phyloP scores from a whole-genome alignment of 2,797 vertebrate genomes.

The Sebastolobus alascanus region DNA sequence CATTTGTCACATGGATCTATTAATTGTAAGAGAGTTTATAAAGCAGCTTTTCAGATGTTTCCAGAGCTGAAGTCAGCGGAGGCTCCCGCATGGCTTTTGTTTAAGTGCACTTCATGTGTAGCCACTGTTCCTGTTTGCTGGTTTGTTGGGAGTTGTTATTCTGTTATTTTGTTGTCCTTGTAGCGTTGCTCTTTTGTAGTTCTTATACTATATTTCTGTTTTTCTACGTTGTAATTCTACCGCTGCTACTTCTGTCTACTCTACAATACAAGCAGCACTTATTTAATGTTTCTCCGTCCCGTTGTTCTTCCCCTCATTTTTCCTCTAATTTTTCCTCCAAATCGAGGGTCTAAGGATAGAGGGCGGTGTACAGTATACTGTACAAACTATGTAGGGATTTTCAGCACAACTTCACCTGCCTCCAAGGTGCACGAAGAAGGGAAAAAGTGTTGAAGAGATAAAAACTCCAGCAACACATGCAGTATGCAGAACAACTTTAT shows the following conservation, averaged over 20 bases:
- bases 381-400: neutral
- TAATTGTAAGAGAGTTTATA: conserved; percentile 30
- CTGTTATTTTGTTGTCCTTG: neutral
- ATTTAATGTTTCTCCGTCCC: neutral
- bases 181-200: neutral
- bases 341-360: neutral
- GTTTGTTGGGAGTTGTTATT: neutral
- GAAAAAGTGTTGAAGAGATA: neutral
- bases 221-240: neutral
- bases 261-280: neutral
- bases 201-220: neutral
- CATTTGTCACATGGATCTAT: conserved; percentile 57
- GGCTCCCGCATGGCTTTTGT: neutral
- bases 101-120: neutral
- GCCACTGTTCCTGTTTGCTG: neutral
- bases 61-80: conserved; percentile 21
- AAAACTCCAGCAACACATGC: neutral
- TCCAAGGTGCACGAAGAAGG: neutral
- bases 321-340: neutral
- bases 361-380: too few species aligned
- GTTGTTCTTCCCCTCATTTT: neutral
- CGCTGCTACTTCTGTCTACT: neutral
- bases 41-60: conserved; percentile 30
- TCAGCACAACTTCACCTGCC: neutral
- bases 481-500: neutral